Evolutionary conservation across 2,888 invertebrate species (phyloP).

Genomic region (Dicycla oo): DNA sequence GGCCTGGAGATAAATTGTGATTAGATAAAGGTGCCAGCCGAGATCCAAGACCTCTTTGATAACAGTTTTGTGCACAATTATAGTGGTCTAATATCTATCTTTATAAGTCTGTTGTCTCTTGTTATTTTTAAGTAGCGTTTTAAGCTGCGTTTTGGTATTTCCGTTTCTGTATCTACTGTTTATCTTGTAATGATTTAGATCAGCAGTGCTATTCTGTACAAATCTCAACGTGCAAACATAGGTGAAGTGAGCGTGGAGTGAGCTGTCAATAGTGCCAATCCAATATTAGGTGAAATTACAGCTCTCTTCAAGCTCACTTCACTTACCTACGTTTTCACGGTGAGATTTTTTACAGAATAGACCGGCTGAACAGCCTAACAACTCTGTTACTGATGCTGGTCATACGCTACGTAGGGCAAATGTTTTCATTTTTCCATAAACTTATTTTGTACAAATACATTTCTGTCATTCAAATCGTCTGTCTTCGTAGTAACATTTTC

Average conservation of each 20-base stretch:
- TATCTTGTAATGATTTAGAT: background rate
- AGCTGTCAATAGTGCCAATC: no score
- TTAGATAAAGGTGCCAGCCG: conserved; percentile 69
- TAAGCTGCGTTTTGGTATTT: background rate
- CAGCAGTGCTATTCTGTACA: no score
- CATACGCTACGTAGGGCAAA: background rate
- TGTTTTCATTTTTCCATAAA: background rate
- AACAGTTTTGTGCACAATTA: conserved; percentile 52
- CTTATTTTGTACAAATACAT: background rate
- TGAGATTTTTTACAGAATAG: no score
- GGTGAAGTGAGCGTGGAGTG: no score
- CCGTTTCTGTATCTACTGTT: background rate
- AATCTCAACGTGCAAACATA: no score
- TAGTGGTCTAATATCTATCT: background rate
- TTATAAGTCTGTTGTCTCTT: background rate
- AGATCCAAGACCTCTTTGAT: conserved; percentile 65
- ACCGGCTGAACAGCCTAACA: no score
- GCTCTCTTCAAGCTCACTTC: no score
- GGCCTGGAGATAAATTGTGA: conserved; percentile 69
- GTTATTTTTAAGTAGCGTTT: background rate
- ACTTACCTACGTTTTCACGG: no score
- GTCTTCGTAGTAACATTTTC: background rate
- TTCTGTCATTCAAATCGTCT: background rate
- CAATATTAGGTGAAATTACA: no score
- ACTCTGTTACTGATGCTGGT: background rate